These are phyloP conservation scores for Pipra filicauda DNA, from an alignment of 2,113 vertebrate species.

Conservation along the genomic window DNA sequence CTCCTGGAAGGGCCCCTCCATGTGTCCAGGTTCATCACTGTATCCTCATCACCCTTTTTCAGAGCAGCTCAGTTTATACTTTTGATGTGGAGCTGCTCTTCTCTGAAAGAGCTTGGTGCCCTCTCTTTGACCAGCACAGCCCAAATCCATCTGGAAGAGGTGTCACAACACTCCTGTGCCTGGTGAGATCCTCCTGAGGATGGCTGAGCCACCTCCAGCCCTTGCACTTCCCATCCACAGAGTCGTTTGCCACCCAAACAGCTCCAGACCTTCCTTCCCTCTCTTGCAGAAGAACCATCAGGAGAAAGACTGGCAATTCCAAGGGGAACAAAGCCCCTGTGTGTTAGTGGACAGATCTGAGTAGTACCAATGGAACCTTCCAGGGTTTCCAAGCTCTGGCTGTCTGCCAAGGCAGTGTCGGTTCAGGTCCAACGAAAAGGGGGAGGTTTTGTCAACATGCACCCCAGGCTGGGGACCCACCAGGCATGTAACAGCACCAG, in stretches of 20 bases:
- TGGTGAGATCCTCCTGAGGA: background rate
- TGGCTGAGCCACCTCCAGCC: background rate
- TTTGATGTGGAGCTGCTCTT: background rate
- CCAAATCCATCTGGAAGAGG: background rate
- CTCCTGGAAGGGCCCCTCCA: background rate
- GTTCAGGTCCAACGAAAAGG: background rate
- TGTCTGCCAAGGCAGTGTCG: background rate
- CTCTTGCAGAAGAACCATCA: background rate
- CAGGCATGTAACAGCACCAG: background rate
- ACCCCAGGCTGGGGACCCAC: background rate
- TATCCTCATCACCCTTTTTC: background rate
- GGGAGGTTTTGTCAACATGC: background rate
- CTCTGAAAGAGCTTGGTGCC: background rate
- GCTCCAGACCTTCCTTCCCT: background rate
- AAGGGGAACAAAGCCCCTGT: background rate
- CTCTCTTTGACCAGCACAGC: background rate
- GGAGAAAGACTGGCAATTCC: background rate
- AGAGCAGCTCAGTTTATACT: background rate
- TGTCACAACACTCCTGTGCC: background rate
- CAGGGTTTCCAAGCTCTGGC: background rate
- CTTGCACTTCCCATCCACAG: background rate
- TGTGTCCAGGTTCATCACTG: rapidly evolving
- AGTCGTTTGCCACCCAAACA: background rate
- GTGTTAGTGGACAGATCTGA: background rate
- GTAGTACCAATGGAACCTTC: background rate